Base-by-base conservation (phyloP, 1,140 invertebrate genomes). In the Drosophila nigromelanica region DNA sequence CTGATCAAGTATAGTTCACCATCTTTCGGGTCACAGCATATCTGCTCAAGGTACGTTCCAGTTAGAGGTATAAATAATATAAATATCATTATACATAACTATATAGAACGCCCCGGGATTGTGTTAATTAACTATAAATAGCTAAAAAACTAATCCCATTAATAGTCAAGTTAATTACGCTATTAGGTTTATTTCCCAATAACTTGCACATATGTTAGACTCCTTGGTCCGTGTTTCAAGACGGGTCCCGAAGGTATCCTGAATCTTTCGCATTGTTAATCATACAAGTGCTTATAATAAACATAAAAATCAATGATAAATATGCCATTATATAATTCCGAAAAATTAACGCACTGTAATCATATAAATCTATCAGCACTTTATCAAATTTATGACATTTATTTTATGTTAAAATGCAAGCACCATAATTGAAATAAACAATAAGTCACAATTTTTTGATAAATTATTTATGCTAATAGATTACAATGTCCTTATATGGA, bases 141-240 rank as follows among this genome's bases (percentile, higher is more conserved):
- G 40, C n/a, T 52, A 67, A 54, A 47, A 59, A 58, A 58, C 55
- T 45, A 58, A 58, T 58, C 40, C n/a, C 55, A 58, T 72, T 33
- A 45, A 14, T 59, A 55, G 60, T 72, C 27, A 66, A 37, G 59
- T 72, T 73, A 56, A 68, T 93, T 61, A 67, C 54, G 63, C 63
- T 42, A 50, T 61, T 43, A 61, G 43, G 52, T 54, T 51, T 55
- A n/a, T 52, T 18, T 70, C 56, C 52, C 37, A 71, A 66, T 60
- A 55, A 59, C 67, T 97, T 93, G 96, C 96, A 93, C 93, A 95
- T 94, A 95, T 94, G 95, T 94, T 96, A 95, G 94, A 97, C 96
- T 97, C 95, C 96, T 96, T 97, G 96, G 96, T 97, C 96, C 95
- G 96, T 97, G 96, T 97, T 97, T 97, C 96, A 96, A 97, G 96